phyloP scores from a whole-genome alignment of 2,113 vertebrate species.

The Hipposideros armiger region DNA sequence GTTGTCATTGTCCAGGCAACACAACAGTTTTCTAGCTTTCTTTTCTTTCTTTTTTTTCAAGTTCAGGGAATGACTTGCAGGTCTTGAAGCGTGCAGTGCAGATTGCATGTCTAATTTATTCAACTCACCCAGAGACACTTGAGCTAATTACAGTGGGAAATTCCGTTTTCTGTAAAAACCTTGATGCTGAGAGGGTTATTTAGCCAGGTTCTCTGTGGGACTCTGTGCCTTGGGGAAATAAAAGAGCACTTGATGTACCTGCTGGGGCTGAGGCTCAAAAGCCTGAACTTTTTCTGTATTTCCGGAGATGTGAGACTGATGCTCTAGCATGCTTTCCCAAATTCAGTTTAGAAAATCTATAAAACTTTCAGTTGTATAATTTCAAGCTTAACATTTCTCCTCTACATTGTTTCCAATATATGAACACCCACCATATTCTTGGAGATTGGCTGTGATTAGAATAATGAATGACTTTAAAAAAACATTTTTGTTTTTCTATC shows the following conservation, averaged over 20 bases:
- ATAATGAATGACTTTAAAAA: background rate
- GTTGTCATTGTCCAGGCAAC: background rate
- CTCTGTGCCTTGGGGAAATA: background rate
- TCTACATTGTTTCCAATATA: background rate
- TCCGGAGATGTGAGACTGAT: background rate
- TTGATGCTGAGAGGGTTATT: conserved; percentile 11
- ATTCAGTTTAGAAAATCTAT: background rate
- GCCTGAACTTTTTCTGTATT: background rate
- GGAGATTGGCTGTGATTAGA: background rate
- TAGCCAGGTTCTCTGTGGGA: background rate
- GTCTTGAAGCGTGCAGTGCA: background rate
- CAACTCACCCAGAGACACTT: conserved; percentile 3
- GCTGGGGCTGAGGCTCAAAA: background rate
- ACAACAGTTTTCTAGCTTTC: background rate
- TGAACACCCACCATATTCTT: background rate
- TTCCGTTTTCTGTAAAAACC: conserved; percentile 20
- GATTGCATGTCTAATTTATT: conserved; percentile 55
- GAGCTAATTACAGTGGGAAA: conserved; percentile 69
- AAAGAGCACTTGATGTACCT: background rate
- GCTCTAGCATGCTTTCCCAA: background rate
- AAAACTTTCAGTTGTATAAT: background rate
- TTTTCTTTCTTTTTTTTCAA: background rate
- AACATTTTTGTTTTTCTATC: background rate
- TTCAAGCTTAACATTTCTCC: background rate
- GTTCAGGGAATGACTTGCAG: background rate